phyloP scores from a whole-genome alignment of 2,113 vertebrate species.

The Orthonyx spaldingii region DNA sequence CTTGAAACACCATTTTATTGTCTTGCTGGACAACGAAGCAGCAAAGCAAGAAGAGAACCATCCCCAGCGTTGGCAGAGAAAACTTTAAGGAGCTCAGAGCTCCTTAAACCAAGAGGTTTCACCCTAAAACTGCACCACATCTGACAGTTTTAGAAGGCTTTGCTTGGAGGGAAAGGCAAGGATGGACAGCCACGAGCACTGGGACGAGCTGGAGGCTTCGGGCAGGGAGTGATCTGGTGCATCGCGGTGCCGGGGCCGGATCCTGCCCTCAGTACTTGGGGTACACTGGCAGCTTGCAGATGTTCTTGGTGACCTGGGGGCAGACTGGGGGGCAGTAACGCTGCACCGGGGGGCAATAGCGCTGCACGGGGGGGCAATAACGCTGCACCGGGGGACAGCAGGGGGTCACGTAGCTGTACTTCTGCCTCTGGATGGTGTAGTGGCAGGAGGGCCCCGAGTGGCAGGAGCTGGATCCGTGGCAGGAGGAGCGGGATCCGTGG shows the following conservation, averaged over 20 bases:
- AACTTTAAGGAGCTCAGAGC: neutral
- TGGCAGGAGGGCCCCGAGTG: neutral
- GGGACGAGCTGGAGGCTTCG: accelerated
- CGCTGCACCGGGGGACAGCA: neutral
- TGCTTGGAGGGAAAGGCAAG: accelerated
- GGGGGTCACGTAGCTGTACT: accelerated
- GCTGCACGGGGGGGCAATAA: neutral
- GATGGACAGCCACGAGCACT: accelerated
- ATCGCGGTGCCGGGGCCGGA: accelerated
- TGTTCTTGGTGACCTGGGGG: neutral
- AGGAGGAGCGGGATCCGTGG: neutral
- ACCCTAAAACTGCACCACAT: accelerated
- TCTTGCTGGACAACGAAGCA: neutral
- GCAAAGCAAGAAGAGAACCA: neutral
- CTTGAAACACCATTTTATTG: constrained; percentile 6
- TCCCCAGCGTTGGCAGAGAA: neutral
- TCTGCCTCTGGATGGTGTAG: neutral
- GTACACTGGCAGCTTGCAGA: neutral
- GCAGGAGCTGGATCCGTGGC: neutral
- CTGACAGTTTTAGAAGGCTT: accelerated
- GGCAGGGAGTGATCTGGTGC: accelerated
- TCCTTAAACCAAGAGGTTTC: neutral
- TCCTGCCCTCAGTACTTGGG: neutral
- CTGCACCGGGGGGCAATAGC: accelerated
- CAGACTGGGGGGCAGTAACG: neutral